These are phyloP conservation scores for Ladona fulva DNA, from an alignment of 1,140 invertebrate species.

Conservation along the genomic window DNA sequence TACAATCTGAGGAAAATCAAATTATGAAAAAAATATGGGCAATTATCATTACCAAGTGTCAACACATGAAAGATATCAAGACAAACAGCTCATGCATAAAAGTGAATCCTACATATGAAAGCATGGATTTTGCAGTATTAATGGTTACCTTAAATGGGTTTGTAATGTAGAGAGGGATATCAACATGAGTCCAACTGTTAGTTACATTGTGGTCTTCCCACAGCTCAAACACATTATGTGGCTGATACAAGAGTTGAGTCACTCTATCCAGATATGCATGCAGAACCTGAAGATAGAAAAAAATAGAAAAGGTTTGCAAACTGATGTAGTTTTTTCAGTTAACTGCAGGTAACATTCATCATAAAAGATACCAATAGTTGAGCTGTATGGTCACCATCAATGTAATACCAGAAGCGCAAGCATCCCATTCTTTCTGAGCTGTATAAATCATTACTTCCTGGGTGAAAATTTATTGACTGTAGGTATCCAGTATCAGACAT, in stretches of 20 bases:
- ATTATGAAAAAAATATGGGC: too few species aligned
- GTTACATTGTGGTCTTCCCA: conserved; percentile 23
- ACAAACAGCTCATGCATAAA: too few species aligned
- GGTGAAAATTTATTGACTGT: conserved; percentile 26
- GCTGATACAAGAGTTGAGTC: conserved; percentile 24
- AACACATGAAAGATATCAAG: too few species aligned
- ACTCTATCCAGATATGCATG: conserved; percentile 26
- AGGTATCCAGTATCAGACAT: conserved; percentile 24
- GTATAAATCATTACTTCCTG: neutral
- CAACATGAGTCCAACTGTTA: conserved; percentile 23
- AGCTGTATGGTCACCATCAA: conserved; percentile 22
- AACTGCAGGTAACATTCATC: too few species aligned
- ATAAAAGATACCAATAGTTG: conserved; percentile 18
- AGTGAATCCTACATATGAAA: too few species aligned
- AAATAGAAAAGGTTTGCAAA: neutral
- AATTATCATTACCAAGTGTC: too few species aligned
- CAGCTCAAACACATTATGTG: conserved; percentile 24
- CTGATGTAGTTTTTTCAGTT: too few species aligned
- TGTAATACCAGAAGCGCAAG: conserved; percentile 26
- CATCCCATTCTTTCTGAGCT: conserved; percentile 18
- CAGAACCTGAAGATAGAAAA: conserved; percentile 19
- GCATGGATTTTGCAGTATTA: too few species aligned
- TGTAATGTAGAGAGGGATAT: conserved; percentile 26
- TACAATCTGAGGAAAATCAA: too few species aligned
- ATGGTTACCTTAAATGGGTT: conserved; percentile 28